Conservation (phyloP, 2,113 vertebrate species). For the Tragelaphus buxtoni region DNA sequence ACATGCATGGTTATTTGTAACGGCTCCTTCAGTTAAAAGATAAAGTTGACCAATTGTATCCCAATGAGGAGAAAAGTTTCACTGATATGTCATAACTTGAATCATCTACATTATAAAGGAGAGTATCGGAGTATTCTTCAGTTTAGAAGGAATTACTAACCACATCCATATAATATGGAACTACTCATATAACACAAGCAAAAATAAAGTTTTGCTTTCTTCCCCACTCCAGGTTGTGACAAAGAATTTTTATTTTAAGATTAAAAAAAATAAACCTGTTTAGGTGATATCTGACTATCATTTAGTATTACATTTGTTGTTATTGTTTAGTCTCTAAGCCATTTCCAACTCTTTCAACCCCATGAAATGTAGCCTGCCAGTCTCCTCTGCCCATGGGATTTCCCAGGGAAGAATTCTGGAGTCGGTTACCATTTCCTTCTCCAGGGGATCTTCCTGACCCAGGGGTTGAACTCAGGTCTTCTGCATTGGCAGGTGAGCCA, state of each 20-base stretch:
- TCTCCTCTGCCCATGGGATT: background rate
- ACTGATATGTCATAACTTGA: background rate
- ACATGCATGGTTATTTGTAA: background rate
- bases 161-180: background rate
- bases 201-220: background rate
- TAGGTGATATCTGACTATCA: background rate
- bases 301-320: background rate
- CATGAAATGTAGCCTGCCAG: background rate
- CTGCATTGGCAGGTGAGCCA: background rate
- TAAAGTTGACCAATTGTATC: background rate
- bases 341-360: background rate
- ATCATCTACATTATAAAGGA: background rate
- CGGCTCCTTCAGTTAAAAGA: background rate
- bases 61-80: background rate
- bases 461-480: background rate
- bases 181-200: background rate
- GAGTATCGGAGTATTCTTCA: background rate
- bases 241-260: background rate
- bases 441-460: background rate
- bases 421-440: background rate
- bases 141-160: background rate
- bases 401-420: background rate
- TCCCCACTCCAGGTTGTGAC: background rate
- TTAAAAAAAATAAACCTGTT: background rate
- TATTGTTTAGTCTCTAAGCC: background rate